Percentiles rank a stretch among this genome's conserved stretches.
Evolutionary conservation across 1,140 invertebrate genomes (phyloP).

Genomic region (Cecropterus lyciades): DNA sequence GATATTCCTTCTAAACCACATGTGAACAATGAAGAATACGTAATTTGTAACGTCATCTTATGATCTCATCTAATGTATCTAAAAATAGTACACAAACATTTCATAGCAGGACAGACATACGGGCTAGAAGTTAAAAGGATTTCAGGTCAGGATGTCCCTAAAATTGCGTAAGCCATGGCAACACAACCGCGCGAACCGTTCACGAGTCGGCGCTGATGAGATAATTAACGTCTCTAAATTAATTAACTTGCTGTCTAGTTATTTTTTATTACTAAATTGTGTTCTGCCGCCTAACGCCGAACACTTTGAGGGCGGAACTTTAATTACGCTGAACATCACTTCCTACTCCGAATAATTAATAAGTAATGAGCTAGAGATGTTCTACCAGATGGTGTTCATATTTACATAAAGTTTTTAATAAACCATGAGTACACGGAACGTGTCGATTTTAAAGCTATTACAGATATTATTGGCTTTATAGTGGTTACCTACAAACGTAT

Average conservation of each 20-base stretch:
- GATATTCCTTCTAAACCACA: too few species aligned
- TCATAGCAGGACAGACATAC: too few species aligned
- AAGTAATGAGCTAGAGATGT: constrained; percentile 30
- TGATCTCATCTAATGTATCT: too few species aligned
- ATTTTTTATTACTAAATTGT: constrained; percentile 65
- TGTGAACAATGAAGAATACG: too few species aligned
- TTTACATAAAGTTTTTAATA: constrained; percentile 25
- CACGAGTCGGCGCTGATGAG: constrained; percentile 65
- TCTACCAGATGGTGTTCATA: constrained; percentile 22
- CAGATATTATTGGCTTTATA: too few species aligned
- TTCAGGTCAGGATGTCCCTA: neutral
- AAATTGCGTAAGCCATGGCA: neutral
- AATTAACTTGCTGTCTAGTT: constrained; percentile 66
- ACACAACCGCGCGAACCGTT: too few species aligned
- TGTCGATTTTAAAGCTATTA: too few species aligned
- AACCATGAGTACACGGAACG: neutral
- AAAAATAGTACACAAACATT: too few species aligned
- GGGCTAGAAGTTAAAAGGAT: neutral
- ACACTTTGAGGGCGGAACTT: constrained; percentile 31
- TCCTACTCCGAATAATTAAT: constrained; percentile 35
- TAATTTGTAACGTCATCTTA: too few species aligned
- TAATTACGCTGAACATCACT: constrained; percentile 35
- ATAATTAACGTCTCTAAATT: constrained; percentile 76
- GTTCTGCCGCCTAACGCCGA: constrained; percentile 41
- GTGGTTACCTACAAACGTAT: too few species aligned